These are phyloP conservation scores for Mus spretus DNA, from an alignment of 2,797 vertebrate genomes.

Conservation along the genomic window DNA sequence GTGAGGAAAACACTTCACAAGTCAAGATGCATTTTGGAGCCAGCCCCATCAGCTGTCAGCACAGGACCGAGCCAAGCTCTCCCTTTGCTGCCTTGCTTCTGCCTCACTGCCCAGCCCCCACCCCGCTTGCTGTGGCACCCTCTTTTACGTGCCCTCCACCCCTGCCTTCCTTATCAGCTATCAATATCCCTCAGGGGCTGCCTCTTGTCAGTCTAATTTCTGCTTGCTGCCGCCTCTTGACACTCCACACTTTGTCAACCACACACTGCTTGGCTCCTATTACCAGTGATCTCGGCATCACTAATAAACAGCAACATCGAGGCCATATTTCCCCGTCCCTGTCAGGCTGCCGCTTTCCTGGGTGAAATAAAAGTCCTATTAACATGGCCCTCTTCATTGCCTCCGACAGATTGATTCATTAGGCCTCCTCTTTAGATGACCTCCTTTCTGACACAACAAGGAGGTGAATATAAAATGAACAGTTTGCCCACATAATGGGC, in stretches of 20 bases:
- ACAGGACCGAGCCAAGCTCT: neutral
- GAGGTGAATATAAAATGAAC: constrained; percentile 94
- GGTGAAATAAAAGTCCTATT: constrained; percentile 98
- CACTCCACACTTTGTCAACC: constrained; percentile 92
- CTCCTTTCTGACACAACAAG: constrained; percentile 93
- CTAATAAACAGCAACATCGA: constrained; percentile 94
- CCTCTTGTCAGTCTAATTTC: constrained; percentile 87
- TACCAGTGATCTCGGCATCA: constrained; percentile 86
- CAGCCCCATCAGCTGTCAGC: neutral
- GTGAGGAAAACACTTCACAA: neutral
- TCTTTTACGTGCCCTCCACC: neutral
- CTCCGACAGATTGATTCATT: constrained; percentile 98
- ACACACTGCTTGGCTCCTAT: constrained; percentile 91
- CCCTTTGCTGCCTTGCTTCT: neutral
- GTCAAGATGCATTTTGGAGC: neutral
- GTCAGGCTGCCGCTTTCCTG: constrained; percentile 92
- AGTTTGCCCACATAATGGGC: constrained; percentile 90
- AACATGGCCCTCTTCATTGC: constrained; percentile 96
- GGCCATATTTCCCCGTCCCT: constrained; percentile 90
- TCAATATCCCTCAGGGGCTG: constrained; percentile 72
- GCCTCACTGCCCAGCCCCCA: accelerated
- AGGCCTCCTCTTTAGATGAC: constrained; percentile 94
- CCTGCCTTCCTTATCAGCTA: constrained; percentile 60
- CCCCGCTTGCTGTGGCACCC: neutral
- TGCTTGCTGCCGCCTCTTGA: constrained; percentile 88